Base-by-base conservation (phyloP, 1,140 invertebrate species). In the Lycorma delicatula region DNA sequence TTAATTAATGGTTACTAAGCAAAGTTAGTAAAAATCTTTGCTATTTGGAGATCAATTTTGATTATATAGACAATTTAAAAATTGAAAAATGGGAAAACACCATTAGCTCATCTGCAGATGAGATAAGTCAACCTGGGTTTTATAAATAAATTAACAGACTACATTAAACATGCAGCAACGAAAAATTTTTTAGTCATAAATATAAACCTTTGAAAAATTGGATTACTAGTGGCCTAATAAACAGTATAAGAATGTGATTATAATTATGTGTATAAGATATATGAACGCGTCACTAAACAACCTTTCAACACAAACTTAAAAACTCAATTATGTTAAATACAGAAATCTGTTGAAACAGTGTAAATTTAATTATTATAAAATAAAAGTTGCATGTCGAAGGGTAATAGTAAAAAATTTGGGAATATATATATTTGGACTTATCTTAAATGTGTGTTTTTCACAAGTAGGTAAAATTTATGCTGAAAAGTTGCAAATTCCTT, bases 381-480 rank as follows among this genome's bases (percentile, higher is more conserved):
- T 9, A 16, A 44, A 44, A 44, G 23, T 44, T 44, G 11, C 18
- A 20, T 22, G 11, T 20, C 18, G 18, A 44, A 44, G 23, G 23
- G n/a, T 44, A 44, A 44, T 44, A 11, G 16, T 44, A n/a, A 44
- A 44, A 44, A 44, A 44, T 44, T 44, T 44, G 41, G 41, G 41
- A 44, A 44, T 9, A 16, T 44, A 16, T 44, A 22, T 20, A 44
- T 44, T 16, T 20, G 23, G 6, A 20, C 5, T 44, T 44, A 18
- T 2, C 23, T 11, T 44, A 1, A 44, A 44, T 44, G 16, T 20
- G 23, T 22, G 23, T 44, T 44, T 44, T 44, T 16, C 41, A 44
- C 41, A 44, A 22, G 41, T 44, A 5, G 41, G 41, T 20, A 44
- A 44, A 44, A 18, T 44, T 22, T 44, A 44, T 44, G 41, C 41